Evolutionary conservation across 2,888 invertebrate genomes (phyloP).

Genomic region (Dromius quadrimaculatus): DNA sequence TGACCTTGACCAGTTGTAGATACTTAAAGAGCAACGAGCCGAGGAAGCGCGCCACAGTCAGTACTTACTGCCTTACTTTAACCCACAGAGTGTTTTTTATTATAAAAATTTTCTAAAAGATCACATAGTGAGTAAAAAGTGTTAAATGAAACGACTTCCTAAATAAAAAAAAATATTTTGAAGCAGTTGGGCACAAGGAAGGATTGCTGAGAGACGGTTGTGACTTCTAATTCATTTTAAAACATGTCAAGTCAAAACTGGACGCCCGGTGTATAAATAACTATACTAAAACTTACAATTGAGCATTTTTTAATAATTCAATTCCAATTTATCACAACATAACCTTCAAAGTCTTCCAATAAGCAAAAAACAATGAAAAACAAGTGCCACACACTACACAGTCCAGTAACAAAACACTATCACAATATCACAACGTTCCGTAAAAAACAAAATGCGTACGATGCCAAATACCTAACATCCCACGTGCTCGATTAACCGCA

Average conservation of each 20-base stretch:
- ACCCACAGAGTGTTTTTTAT: no score
- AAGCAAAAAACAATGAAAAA: not conserved
- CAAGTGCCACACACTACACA: conserved; percentile 12
- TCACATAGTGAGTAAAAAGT: no score
- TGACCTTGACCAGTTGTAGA: no score
- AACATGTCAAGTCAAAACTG: not conserved
- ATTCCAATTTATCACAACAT: not conserved
- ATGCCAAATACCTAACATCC: conserved; percentile 30
- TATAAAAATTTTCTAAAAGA: no score
- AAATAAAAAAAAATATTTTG: no score
- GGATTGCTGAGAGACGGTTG: not conserved
- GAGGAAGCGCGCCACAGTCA: no score
- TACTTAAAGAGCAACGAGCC: no score
- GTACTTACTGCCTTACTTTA: no score
- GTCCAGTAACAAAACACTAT: not conserved
- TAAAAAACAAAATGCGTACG: conserved; percentile 11
- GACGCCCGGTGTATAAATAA: not conserved
- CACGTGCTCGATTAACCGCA: no score
- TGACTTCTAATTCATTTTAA: not conserved
- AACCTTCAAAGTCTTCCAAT: no score
- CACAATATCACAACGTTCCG: conserved; percentile 12
- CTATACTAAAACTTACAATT: not conserved
- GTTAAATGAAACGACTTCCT: no score
- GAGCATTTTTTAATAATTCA: not conserved
- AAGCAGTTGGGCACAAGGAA: no score